Conservation (phyloP, 35 echinoderm and acorn worm genomes). For the Ophioderma brevispina region DNA sequence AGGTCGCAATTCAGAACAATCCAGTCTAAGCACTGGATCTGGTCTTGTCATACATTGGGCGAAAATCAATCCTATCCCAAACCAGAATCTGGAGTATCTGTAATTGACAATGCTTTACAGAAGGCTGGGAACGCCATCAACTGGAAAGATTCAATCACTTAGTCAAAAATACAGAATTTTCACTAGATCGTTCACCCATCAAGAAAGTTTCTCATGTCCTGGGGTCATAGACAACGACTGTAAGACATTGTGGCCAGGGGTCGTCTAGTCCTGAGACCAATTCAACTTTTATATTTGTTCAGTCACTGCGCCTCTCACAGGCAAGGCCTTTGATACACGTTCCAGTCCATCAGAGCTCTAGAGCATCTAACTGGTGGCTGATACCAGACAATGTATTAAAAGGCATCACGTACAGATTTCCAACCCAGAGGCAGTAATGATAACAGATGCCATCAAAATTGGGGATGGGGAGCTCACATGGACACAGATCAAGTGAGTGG, state of each 20-base stretch:
- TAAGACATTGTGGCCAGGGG: neutral
- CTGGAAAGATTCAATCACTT: neutral
- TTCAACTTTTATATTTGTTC: neutral
- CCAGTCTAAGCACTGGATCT: neutral
- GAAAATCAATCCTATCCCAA: neutral
- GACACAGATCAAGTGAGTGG: too few species aligned
- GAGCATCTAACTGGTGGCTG: too few species aligned
- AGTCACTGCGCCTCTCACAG: neutral
- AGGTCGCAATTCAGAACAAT: neutral
- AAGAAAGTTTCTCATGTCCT: neutral
- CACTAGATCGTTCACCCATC: neutral
- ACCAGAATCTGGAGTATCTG: neutral
- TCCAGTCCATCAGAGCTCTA: neutral
- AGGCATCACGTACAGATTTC: neutral
- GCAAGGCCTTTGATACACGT: neutral
- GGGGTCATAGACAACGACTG: neutral
- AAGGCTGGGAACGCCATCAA: neutral
- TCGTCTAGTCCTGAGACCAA: neutral
- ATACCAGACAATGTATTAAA: too few species aligned
- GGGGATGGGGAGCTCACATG: neutral
- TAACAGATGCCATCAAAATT: neutral
- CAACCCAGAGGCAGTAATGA: neutral
- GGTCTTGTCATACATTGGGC: neutral
- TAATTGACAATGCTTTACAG: neutral
- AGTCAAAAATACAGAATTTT: neutral